Percentiles rank a stretch among this genome's conserved stretches.
Conservation (phyloP, 2,888 invertebrate genomes). For the Sipha maydis region DNA sequence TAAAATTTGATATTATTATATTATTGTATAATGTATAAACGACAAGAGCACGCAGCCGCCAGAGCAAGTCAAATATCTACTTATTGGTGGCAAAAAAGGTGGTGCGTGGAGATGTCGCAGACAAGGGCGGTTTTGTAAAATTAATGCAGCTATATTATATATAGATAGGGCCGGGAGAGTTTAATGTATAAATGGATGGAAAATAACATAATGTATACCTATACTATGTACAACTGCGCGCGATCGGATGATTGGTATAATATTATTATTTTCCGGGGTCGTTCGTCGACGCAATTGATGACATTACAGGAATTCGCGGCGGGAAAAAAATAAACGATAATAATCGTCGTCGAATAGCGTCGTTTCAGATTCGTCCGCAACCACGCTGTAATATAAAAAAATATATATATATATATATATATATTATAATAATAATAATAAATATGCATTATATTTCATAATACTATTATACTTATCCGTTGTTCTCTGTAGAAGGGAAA, state of each 20-base stretch:
- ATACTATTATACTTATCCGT: background rate
- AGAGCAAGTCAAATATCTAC: conserved; percentile 36
- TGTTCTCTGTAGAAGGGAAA: background rate
- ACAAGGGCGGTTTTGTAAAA: conserved; percentile 44
- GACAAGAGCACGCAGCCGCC: conserved; percentile 48
- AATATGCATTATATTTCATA: background rate
- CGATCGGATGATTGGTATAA: conserved; percentile 1
- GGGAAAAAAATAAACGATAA: background rate
- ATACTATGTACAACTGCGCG: background rate
- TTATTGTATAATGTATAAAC: conserved; percentile 17
- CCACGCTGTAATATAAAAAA: too few relatives aligned
- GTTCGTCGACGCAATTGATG: conserved; percentile 30
- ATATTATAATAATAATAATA: conserved; percentile 9
- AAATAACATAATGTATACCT: conserved; percentile 13
- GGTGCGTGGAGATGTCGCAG: background rate
- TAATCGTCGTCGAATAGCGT: background rate
- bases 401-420: too few relatives aligned
- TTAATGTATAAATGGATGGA: conserved; percentile 27
- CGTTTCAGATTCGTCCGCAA: background rate
- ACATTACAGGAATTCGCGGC: conserved; percentile 15
- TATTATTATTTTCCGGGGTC: conserved; percentile 8
- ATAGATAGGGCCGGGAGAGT: background rate
- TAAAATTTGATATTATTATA: conserved; percentile 56
- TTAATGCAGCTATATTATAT: conserved; percentile 33
- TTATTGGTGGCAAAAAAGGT: conserved; percentile 24